Conservation (phyloP, 2,113 vertebrate species). For the Glaucidium brasilianum region DNA sequence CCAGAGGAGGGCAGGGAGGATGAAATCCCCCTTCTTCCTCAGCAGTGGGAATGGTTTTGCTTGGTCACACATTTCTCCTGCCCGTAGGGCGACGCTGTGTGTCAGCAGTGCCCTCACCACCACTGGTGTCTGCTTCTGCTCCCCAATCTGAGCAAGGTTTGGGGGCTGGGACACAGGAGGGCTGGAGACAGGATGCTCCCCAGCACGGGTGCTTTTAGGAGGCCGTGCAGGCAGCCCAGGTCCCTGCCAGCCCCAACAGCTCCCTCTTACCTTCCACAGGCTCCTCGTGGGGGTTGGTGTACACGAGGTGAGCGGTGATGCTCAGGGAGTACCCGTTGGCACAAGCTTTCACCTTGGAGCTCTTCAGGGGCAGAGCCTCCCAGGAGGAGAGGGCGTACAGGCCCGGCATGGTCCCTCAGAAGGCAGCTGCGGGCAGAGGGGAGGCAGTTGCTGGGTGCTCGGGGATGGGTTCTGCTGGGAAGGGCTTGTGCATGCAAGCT, state of each 20-base stretch:
- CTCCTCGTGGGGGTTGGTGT: slow-evolving; percentile 83
- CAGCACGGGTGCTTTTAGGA: neutral
- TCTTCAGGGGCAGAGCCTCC: slow-evolving; percentile 88
- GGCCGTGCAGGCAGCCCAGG: accelerated
- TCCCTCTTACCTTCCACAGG: slow-evolving; percentile 86
- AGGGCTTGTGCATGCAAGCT: neutral
- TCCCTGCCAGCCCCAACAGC: neutral
- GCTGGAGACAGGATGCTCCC: neutral
- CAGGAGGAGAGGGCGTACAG: slow-evolving; percentile 87
- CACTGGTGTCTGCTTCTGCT: neutral
- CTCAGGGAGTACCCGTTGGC: slow-evolving; percentile 90
- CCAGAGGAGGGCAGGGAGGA: neutral
- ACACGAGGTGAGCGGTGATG: slow-evolving; percentile 84
- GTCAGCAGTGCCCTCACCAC: accelerated
- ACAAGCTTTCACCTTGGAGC: slow-evolving; percentile 89
- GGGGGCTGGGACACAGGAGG: neutral
- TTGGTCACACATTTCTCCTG: neutral
- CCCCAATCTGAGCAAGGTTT: neutral
- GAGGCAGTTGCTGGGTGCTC: neutral
- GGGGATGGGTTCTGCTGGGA: accelerated
- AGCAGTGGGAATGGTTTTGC: neutral
- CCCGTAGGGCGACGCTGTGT: accelerated
- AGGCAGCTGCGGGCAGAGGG: neutral
- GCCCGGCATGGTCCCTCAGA: slow-evolving; percentile 83
- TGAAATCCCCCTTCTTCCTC: neutral